Evolutionary conservation across 2,888 invertebrate genomes (phyloP).

Genomic region (Buathra laborator): DNA sequence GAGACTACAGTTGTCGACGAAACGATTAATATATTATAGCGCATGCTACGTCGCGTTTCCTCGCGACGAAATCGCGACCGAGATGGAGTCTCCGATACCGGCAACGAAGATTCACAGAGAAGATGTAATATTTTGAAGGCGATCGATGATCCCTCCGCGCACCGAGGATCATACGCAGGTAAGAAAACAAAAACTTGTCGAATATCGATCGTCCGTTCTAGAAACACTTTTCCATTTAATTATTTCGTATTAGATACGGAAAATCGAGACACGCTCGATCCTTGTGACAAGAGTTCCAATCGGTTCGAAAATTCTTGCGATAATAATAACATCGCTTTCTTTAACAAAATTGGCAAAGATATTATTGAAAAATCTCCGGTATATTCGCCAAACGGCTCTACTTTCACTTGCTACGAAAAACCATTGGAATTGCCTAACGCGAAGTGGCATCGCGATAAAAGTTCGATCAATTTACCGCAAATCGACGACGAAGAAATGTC

Average conservation of each 20-base stretch:
- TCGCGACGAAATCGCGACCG: slow-evolving; percentile 41
- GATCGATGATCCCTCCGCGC: slow-evolving; percentile 45
- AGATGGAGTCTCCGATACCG: slow-evolving; percentile 38
- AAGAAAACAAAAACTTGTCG: slow-evolving; percentile 15
- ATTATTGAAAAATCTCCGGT: slow-evolving; percentile 37
- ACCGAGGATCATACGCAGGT: slow-evolving; percentile 36
- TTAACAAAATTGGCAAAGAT: slow-evolving; percentile 13
- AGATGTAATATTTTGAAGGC: slow-evolving; percentile 53
- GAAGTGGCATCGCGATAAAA: slow-evolving; percentile 25
- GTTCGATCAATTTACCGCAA: background rate
- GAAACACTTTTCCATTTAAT: background rate
- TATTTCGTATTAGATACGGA: slow-evolving; percentile 22
- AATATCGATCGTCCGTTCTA: background rate
- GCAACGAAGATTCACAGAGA: slow-evolving; percentile 42
- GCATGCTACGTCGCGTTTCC: slow-evolving; percentile 63
- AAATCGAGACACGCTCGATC: slow-evolving; percentile 19
- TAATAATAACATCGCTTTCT: background rate
- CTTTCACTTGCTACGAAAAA: slow-evolving; percentile 16
- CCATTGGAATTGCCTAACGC: slow-evolving; percentile 35
- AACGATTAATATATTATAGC: slow-evolving; percentile 46
- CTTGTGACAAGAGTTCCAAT: background rate
- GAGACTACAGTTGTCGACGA: background rate
- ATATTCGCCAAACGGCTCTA: background rate
- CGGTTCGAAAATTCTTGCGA: background rate
- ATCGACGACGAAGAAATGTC: slow-evolving; percentile 19